Conservation (phyloP, 2,888 invertebrate genomes). For the Sarcophaga subvicina region DNA sequence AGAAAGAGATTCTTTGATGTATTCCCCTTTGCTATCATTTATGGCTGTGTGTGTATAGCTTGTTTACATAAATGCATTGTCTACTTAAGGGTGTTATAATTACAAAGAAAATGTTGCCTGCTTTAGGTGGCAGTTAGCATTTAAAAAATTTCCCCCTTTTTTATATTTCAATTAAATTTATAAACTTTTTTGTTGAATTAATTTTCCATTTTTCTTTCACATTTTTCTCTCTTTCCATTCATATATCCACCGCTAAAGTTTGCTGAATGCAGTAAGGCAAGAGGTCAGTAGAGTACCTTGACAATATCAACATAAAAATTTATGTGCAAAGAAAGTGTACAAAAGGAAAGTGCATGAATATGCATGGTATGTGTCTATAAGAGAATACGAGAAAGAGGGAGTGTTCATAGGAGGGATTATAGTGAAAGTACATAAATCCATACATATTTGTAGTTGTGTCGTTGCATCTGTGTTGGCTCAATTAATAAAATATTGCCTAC, state of each 20-base stretch:
- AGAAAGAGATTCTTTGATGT: neutral
- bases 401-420: neutral
- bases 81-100: slow-evolving; percentile 34
- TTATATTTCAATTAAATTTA: slow-evolving; percentile 46
- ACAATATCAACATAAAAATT: slow-evolving; percentile 9
- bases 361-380: neutral
- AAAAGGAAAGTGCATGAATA: neutral
- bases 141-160: slow-evolving; percentile 10
- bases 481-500: slow-evolving; percentile 67
- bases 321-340: slow-evolving; percentile 10
- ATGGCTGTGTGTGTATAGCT: neutral
- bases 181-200: slow-evolving; percentile 10
- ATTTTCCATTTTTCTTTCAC: slow-evolving; percentile 22
- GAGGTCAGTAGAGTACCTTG: slow-evolving; percentile 9
- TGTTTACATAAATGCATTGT: slow-evolving; percentile 15
- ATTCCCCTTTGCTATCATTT: neutral
- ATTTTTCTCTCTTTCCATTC: neutral
- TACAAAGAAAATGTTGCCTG: slow-evolving; percentile 23
- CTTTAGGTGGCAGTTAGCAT: slow-evolving; percentile 19
- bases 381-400: neutral
- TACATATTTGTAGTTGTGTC: too few species aligned
- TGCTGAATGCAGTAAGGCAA: slow-evolving; percentile 3
- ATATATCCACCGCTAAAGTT: slow-evolving; percentile 16
- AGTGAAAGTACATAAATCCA: neutral
- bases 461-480: slow-evolving; percentile 52